Evolutionary conservation across 2,797 vertebrate genomes (phyloP).

Genomic region (Thunnus albacares): DNA sequence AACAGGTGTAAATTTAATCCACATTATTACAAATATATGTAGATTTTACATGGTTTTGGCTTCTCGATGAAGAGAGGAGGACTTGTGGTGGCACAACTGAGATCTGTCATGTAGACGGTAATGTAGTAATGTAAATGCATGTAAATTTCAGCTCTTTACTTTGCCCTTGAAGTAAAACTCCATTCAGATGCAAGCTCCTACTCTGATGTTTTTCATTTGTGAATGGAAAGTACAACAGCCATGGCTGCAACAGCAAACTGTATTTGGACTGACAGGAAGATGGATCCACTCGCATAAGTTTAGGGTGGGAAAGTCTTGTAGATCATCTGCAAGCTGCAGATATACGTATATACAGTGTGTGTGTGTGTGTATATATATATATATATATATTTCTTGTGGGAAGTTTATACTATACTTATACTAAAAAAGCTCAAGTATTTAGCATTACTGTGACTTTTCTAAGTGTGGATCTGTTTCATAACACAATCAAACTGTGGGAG

Average conservation of each 20-base stretch:
- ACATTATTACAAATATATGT: constrained; percentile 6
- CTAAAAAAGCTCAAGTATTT: no score
- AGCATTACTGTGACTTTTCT: no score
- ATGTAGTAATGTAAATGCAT: constrained; percentile 38
- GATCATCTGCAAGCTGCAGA: constrained; percentile 17
- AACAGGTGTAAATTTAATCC: constrained; percentile 38
- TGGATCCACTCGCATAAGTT: constrained; percentile 24
- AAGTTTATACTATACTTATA: neutral
- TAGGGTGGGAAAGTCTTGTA: neutral
- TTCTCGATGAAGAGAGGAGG: constrained; percentile 7
- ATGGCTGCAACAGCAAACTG: constrained; percentile 13
- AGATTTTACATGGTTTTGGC: neutral
- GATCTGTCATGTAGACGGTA: constrained; percentile 8
- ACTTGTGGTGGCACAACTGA: neutral
- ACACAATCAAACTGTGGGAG: no score
- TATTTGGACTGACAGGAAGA: constrained; percentile 30
- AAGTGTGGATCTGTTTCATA: no score
- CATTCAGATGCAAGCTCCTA: constrained; percentile 11
- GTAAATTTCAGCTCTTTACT: constrained; percentile 14
- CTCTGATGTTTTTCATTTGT: constrained; percentile 4
- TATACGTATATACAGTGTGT: neutral
- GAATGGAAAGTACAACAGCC: neutral
- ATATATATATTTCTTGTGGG: neutral
- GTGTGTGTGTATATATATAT: neutral
- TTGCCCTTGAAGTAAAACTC: constrained; percentile 22